Percentiles rank a stretch among this genome's conserved stretches.
Conservation (phyloP, 2,797 vertebrate species). For the Sorex maritimensis region DNA sequence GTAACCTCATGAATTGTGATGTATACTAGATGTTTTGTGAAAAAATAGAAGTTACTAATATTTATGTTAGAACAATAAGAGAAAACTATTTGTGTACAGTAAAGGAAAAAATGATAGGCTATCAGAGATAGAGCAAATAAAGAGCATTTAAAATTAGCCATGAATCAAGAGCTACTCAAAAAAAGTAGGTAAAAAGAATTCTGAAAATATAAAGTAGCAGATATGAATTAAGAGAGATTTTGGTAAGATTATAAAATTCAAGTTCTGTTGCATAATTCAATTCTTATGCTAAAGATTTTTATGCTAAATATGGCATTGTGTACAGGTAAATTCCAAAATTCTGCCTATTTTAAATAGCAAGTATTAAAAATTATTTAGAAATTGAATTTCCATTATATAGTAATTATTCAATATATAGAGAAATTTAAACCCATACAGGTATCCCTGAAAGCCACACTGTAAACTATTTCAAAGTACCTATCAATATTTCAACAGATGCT, state of each 20-base stretch:
- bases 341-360: neutral
- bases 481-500: too few relatives aligned
- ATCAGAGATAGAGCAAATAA: neutral
- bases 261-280: neutral
- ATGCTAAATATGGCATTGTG: neutral
- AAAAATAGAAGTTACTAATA: neutral
- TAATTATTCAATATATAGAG: neutral
- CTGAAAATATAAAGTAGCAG: neutral
- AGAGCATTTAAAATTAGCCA: neutral
- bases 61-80: neutral
- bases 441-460: neutral
- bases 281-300: neutral
- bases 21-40: neutral
- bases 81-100: neutral
- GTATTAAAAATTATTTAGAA: neutral
- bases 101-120: neutral
- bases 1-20: neutral
- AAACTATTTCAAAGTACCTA: neutral
- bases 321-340: neutral
- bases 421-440: neutral
- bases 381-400: fast-evolving
- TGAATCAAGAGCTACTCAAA: neutral
- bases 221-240: neutral
- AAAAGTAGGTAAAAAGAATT: neutral
- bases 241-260: neutral